Evolutionary conservation across 2,113 vertebrate genomes (phyloP), one percentile per base, ranked within the genome.

Genomic region (Phylloscopus whistleri): DNA sequence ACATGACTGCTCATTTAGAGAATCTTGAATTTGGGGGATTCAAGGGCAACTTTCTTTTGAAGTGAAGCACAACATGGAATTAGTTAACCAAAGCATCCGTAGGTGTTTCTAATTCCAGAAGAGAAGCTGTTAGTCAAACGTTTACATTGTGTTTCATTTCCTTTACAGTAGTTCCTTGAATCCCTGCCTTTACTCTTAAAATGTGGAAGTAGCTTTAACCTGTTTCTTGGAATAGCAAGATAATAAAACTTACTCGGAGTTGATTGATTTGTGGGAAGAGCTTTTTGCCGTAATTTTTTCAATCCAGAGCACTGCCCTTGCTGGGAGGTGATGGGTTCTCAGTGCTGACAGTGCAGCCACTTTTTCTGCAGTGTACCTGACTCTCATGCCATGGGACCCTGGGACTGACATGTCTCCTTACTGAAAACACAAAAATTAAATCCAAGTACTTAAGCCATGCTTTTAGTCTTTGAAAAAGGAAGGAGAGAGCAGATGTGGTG

Each of bases 71-170:
- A 93, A 92, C 2, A 0, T 84, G 79, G 88, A 77, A 90, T 91
- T 96, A 89, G 78, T 94, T 95, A 94, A 74, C 95, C 7, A 19
- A 70, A 90, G 88, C 76, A 95, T 94, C 86, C 3, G 3, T 90
- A 81, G 88, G 76, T 95, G 91, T 92, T 92, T 87, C 73, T 92
- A 87, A 94, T 90, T 94, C 84, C 56, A 86, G 78, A 85, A 84
- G 64, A 91, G 85, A 92, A 96, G 87, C 84, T 94, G 63, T 97
- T 97, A 93, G 89, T 96, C 96, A 92, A 94, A 90, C 64, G 9
- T 94, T 95, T 90, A 92, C 78, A 63, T 93, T 93, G 94, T 95
- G 88, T 94, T 95, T 95, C 64, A 91, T 96, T 95, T 96, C 89
- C 94, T 95, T 76, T 94, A n/a, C 76, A 73, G 83, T 90, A 88